A percentile compares a stretch with the other conserved stretches of the same genome.
Conservation (phyloP, 92 coral and sea anemone genomes). For the Epizoanthus scotinus region DNA sequence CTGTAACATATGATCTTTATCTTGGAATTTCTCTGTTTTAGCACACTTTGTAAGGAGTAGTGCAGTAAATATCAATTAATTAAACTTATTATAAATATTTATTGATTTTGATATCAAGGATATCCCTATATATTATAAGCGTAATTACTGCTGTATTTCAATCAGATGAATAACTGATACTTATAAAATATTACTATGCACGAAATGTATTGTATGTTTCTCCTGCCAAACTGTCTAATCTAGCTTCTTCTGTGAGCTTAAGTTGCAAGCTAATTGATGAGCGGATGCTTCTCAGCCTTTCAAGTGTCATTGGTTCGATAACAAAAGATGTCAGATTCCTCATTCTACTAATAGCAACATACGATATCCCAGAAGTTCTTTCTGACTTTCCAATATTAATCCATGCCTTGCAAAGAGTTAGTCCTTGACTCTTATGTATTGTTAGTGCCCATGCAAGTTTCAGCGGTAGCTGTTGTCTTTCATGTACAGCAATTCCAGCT, state of each 20-base stretch:
- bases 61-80: not conserved
- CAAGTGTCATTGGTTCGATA: not conserved
- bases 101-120: not conserved
- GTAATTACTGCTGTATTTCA: not conserved
- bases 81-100: not conserved
- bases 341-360: constrained; percentile 46
- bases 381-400: constrained; percentile 41
- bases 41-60: constrained; percentile 1
- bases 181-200: not conserved
- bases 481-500: constrained; percentile 42
- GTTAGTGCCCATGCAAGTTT: constrained; percentile 55
- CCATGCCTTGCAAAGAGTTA: constrained; percentile 48
- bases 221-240: constrained; percentile 12
- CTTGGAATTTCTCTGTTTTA: not conserved
- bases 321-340: constrained; percentile 30
- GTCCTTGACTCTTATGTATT: constrained; percentile 44
- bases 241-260: constrained; percentile 19
- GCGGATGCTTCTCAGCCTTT: not conserved
- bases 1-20: not conserved
- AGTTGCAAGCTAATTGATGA: constrained; percentile 1
- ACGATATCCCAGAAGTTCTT: constrained; percentile 45
- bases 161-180: not conserved
- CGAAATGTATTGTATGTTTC: constrained; percentile 14
- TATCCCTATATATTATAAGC: constrained; percentile 2
- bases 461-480: constrained; percentile 55